Evolutionary conservation across 1,140 invertebrate genomes (phyloP).

Genomic region (Varroa destructor): DNA sequence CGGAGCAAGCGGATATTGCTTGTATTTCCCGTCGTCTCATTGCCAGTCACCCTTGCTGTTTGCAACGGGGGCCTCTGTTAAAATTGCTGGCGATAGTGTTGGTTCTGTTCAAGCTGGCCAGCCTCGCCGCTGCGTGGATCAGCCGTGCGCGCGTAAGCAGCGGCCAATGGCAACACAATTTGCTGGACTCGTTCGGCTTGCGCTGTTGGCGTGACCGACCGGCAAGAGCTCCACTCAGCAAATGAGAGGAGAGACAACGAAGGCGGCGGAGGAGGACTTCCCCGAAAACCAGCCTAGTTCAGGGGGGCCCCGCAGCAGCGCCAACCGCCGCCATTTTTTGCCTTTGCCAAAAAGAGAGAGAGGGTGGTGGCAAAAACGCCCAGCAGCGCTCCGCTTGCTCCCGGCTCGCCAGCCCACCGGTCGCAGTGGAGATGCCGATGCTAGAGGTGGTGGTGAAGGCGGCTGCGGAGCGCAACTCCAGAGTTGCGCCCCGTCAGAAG

Average conservation of each 20-base stretch:
- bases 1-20: background rate
- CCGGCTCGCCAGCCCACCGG: background rate
- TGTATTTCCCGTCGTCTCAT: background rate
- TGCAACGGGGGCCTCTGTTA: background rate
- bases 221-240: slow-evolving; percentile 13
- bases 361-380: slow-evolving; percentile 28
- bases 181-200: background rate
- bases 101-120: background rate
- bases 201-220: slow-evolving; percentile 25
- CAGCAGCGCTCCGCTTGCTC: background rate
- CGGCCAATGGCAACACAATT: no score
- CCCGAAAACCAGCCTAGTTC: no score
- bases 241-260: slow-evolving; percentile 26
- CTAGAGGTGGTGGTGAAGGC: no score
- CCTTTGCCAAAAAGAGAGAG: slow-evolving; percentile 28
- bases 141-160: background rate
- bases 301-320: no score
- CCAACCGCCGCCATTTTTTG: slow-evolving; percentile 12
- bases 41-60: background rate
- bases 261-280: slow-evolving; percentile 6
- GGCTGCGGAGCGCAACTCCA: no score
- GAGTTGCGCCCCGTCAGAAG: no score
- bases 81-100: background rate
- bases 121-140: background rate
- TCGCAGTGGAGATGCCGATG: no score